Evolutionary conservation across 2,113 vertebrate species (phyloP).

Genomic region (Phocoena phocoena): DNA sequence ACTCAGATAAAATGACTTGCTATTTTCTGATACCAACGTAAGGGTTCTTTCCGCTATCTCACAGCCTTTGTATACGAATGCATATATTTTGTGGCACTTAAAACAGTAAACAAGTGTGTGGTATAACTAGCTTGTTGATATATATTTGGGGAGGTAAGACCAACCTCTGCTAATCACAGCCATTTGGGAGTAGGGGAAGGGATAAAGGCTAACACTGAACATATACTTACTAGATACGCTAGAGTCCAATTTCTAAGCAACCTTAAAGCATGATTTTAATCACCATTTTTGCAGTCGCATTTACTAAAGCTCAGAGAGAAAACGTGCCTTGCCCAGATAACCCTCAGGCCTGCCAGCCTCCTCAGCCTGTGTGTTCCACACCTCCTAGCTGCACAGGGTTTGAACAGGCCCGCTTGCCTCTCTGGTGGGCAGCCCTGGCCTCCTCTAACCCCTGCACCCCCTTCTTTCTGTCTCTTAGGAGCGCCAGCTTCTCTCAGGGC

Average conservation of each 20-base stretch:
- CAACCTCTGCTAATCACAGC: background rate
- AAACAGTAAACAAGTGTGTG: background rate
- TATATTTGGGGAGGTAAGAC: background rate
- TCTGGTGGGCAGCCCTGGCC: background rate
- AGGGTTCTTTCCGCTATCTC: background rate
- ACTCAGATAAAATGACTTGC: background rate
- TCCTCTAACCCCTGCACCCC: background rate
- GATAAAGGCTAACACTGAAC: background rate
- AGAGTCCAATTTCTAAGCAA: background rate
- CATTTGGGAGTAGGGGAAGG: background rate
- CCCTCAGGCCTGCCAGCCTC: background rate
- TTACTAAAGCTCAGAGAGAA: background rate
- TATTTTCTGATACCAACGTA: background rate
- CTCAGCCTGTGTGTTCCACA: background rate
- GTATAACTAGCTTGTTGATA: background rate
- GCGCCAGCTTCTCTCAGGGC: conserved; percentile 97
- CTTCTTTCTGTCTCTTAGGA: conserved; percentile 83
- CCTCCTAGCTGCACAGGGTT: fast-evolving
- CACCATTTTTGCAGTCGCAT: background rate
- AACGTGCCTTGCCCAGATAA: background rate
- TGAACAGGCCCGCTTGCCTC: background rate
- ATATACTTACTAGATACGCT: background rate
- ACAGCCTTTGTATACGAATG: background rate
- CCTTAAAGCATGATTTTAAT: background rate
- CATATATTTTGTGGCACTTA: background rate